These are phyloP conservation scores for Athene cunicularia DNA, from an alignment of 2,113 vertebrate genomes.

Conservation along the genomic window DNA sequence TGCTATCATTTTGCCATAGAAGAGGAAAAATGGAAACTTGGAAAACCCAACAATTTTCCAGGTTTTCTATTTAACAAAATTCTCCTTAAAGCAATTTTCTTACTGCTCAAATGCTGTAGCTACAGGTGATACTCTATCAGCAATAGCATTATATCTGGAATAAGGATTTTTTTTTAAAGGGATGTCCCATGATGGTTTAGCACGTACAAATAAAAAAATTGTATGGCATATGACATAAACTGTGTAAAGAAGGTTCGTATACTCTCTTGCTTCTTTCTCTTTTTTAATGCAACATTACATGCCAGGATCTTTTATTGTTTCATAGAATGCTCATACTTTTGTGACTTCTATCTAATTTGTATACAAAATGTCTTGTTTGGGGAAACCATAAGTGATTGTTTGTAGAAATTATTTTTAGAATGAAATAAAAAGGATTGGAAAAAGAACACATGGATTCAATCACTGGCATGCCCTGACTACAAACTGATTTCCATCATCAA, in stretches of 20 bases:
- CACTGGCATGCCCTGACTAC: background rate
- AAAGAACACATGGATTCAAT: background rate
- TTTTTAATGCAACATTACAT: background rate
- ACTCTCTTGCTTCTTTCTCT: background rate
- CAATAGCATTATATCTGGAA: background rate
- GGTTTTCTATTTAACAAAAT: background rate
- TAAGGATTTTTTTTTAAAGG: background rate
- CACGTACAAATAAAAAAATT: background rate
- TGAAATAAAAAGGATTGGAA: background rate
- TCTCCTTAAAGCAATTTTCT: background rate
- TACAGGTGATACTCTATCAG: background rate
- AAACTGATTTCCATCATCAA: background rate
- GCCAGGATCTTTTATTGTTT: background rate
- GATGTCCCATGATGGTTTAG: background rate
- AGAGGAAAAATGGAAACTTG: background rate
- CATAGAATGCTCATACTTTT: background rate
- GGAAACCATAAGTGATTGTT: background rate
- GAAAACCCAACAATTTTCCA: background rate
- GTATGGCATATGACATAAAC: background rate
- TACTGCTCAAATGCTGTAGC: background rate
- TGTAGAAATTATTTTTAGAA: background rate
- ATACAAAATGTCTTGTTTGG: background rate
- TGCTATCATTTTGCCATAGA: background rate
- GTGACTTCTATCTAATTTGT: background rate
- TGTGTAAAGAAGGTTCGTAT: background rate